A percentile compares a stretch with the other conserved stretches of the same genome.
Evolutionary conservation across 2,888 invertebrate species (phyloP).

Genomic region (Elmis aenea): DNA sequence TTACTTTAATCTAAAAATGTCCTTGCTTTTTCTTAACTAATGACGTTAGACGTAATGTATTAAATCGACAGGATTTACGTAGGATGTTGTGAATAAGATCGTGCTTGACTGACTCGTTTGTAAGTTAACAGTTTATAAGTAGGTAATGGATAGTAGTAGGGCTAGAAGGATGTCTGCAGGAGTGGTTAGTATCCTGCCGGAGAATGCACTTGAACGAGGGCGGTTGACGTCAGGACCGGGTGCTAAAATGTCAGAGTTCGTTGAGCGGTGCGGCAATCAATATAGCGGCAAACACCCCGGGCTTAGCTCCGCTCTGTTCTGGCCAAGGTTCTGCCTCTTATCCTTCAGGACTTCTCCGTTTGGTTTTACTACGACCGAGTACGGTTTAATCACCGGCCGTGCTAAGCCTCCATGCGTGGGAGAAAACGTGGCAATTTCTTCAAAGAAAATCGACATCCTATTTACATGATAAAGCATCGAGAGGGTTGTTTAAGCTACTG

Average conservation of each 20-base stretch:
- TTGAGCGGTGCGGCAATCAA: constrained; percentile 30
- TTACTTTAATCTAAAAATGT: too few species aligned
- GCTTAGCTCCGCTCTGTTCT: constrained; percentile 22
- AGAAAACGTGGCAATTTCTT: too few species aligned
- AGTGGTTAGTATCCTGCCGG: constrained; percentile 13
- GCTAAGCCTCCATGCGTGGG: constrained; percentile 4
- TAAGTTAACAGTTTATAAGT: constrained; percentile 1
- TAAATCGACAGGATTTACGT: too few species aligned
- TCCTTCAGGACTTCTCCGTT: constrained; percentile 10
- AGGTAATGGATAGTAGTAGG: background rate
- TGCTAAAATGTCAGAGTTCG: constrained; percentile 34
- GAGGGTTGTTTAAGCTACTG: too few species aligned
- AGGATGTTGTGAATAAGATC: too few species aligned
- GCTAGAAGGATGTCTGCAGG: constrained; percentile 15
- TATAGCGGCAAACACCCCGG: constrained; percentile 34
- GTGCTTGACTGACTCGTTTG: too few species aligned
- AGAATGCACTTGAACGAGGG: constrained; percentile 22
- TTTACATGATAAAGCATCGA: too few species aligned
- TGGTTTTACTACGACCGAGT: constrained; percentile 4
- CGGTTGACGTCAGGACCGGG: constrained; percentile 27
- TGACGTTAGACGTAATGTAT: too few species aligned
- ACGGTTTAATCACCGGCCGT: constrained; percentile 1
- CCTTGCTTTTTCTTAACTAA: too few species aligned
- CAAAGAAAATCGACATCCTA: too few species aligned
- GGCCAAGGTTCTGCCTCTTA: constrained; percentile 22